phyloP scores from a whole-genome alignment of 2,113 vertebrate genomes.

The Hydrochoerus hydrochaeris region DNA sequence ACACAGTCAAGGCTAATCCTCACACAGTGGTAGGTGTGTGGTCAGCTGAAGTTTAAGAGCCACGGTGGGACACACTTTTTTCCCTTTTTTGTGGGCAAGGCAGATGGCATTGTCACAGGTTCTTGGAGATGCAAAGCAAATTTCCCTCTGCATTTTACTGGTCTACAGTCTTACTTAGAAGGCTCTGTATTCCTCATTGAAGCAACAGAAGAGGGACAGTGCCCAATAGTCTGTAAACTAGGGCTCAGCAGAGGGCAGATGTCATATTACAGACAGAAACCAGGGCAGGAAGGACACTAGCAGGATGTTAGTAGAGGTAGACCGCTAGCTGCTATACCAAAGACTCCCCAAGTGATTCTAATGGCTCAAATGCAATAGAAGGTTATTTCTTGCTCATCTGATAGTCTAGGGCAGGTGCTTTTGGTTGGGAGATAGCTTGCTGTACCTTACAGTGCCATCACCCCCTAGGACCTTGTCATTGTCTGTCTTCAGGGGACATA shows the following conservation, averaged over 20 bases:
- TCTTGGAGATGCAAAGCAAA: constrained; percentile 14
- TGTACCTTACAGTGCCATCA: neutral
- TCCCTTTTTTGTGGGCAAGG: neutral
- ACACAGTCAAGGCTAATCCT: neutral
- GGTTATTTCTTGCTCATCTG: neutral
- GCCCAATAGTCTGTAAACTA: neutral
- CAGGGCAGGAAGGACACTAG: neutral
- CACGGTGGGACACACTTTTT: neutral
- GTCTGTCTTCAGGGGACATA: neutral
- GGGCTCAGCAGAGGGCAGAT: neutral
- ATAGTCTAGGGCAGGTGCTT: neutral
- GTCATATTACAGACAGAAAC: neutral
- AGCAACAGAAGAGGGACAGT: neutral
- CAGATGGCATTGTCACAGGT: neutral
- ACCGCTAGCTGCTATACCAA: neutral
- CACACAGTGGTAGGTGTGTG: neutral
- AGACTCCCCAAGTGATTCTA: no score
- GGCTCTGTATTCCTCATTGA: neutral
- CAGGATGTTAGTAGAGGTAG: neutral
- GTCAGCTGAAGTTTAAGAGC: neutral
- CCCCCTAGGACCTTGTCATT: neutral
- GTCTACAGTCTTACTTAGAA: neutral
- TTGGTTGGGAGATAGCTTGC: neutral
- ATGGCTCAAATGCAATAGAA: neutral
- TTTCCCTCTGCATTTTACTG: neutral